These are phyloP conservation scores for Sapajus apella DNA, from an alignment of 2,113 vertebrate genomes.

Conservation along the genomic window DNA sequence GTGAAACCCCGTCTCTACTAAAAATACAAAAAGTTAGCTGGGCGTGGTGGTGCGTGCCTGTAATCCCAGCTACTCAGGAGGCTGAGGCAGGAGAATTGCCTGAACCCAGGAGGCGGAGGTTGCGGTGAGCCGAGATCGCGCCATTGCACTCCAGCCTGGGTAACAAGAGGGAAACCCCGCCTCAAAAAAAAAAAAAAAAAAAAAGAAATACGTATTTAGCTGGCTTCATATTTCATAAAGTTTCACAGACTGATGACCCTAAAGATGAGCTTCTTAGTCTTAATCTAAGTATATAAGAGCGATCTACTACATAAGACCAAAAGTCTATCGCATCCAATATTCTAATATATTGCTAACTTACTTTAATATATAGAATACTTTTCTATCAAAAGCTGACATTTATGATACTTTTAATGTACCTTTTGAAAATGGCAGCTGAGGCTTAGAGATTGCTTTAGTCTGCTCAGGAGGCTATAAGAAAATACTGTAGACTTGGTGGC, in stretches of 20 bases:
- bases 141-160: no score
- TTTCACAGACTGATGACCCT: not conserved
- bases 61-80: no score
- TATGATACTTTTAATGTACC: not conserved
- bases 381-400: constrained; percentile 22
- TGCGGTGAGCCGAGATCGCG: no score
- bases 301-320: not conserved
- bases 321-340: not conserved
- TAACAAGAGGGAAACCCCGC: no score
- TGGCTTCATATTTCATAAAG: constrained; percentile 50
- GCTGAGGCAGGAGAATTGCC: no score
- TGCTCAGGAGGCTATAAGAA: not conserved
- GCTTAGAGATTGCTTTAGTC: constrained; percentile 14
- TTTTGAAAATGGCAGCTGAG: constrained; percentile 31
- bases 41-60: no score
- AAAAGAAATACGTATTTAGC: constrained; percentile 61
- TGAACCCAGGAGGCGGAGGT: no score
- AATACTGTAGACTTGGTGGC: not conserved
- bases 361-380: constrained; percentile 43
- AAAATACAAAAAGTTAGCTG: no score
- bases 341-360: constrained; percentile 25
- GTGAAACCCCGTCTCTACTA: no score
- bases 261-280: constrained; percentile 17
- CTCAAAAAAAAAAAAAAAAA: no score
- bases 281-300: constrained; percentile 45